Evolutionary conservation across 2,113 vertebrate species (phyloP).

Genomic region (Abramis brama): DNA sequence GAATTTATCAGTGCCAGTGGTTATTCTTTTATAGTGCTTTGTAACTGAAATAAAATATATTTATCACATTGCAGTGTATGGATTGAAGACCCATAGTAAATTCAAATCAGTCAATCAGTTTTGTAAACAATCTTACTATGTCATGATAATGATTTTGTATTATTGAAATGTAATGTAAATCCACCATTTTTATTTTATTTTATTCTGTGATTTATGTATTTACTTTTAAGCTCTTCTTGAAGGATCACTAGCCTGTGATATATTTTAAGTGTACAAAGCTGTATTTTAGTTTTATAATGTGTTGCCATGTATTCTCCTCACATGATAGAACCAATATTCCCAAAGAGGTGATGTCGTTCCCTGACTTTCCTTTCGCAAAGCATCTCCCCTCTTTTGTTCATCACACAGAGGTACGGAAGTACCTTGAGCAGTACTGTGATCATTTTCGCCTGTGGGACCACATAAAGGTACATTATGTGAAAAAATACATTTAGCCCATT

Average conservation of each 20-base stretch:
- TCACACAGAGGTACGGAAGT: constrained; percentile 76
- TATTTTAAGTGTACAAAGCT: not conserved
- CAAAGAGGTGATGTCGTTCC: constrained; percentile 86
- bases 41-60: not conserved
- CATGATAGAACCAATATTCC: constrained; percentile 81
- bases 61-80: not conserved
- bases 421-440: constrained; percentile 77
- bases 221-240: not conserved
- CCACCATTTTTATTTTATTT: not conserved
- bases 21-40: not conserved
- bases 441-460: constrained; percentile 68
- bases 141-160: not conserved
- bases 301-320: not conserved
- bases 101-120: not conserved
- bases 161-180: not conserved
- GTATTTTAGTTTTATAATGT: constrained; percentile 1
- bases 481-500: not conserved
- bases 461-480: constrained; percentile 68
- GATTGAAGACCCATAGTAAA: not conserved
- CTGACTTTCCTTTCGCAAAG: constrained; percentile 79
- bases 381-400: constrained; percentile 77
- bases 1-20: not conserved
- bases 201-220: not conserved
- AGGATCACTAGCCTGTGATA: not conserved
- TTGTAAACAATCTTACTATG: not conserved